A percentile compares a stretch with the other conserved stretches of the same genome.
phyloP scores from a whole-genome alignment of 2,113 vertebrate species.

The Morone saxatilis region DNA sequence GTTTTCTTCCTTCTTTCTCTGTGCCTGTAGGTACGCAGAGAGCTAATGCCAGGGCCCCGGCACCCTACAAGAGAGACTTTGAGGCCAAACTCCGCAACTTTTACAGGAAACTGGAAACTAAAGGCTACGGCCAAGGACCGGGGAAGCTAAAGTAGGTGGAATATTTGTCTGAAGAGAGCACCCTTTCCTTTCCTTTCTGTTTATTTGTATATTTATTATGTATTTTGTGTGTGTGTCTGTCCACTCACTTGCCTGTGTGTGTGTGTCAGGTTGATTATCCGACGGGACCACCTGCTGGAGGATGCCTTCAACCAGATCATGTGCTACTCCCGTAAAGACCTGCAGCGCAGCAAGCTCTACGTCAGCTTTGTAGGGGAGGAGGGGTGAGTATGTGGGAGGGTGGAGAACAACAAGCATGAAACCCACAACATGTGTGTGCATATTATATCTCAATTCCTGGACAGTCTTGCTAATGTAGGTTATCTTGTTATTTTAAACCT shows the following conservation, averaged over 20 bases:
- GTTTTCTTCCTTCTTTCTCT: neutral
- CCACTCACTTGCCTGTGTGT: neutral
- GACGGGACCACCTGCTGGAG: slow-evolving; percentile 93
- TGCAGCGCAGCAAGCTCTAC: slow-evolving; percentile 95
- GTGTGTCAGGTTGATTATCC: slow-evolving; percentile 89
- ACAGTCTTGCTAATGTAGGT: neutral
- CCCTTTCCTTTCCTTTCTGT: neutral
- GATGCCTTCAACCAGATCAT: slow-evolving; percentile 97
- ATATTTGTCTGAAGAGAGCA: neutral
- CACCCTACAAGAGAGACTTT: slow-evolving; percentile 95
- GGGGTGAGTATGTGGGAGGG: slow-evolving; percentile 82
- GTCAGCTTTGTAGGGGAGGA: slow-evolving; percentile 95
- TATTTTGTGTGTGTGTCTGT: neutral
- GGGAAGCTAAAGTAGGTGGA: slow-evolving; percentile 91
- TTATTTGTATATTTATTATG: neutral
- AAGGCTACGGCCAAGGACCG: slow-evolving; percentile 95
- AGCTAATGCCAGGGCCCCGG: slow-evolving; percentile 93
- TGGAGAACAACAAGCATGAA: neutral
- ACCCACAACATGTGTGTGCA: neutral
- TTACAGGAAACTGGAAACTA: slow-evolving; percentile 94
- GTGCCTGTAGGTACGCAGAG: slow-evolving; percentile 89
- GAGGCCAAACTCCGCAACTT: slow-evolving; percentile 96
- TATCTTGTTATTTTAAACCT: too few species aligned
- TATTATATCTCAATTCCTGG: neutral
- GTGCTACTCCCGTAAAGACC: slow-evolving; percentile 94